Base-by-base conservation (phyloP, 53 echinoderm and acorn worm species). In the Holothuria leucospilota region DNA sequence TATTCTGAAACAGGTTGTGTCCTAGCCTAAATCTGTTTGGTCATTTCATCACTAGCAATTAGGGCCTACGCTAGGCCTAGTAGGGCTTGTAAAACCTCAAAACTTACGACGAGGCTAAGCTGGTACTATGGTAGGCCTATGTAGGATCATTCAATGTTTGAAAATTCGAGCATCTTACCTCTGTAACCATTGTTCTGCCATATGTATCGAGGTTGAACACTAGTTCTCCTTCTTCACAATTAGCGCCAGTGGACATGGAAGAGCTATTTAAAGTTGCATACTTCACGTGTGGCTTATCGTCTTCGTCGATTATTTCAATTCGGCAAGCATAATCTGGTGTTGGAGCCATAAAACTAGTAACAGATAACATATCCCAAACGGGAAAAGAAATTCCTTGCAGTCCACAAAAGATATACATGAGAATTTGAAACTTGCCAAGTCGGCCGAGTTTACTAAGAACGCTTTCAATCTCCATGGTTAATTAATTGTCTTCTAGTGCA, bases 341-440 rank as follows among this genome's bases (percentile, higher is more conserved):
- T 75, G 75, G 75, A 7, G 75, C 75, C 75, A 75, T 75, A 52
- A 75, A 75, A 75, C 75, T 75, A 12, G 75, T 75, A 18, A 62
- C 81, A 27, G 81, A 59, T 28, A 81, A 29, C 39, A 81, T 59
- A 81, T 81, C 62, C 81, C 81, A 81, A 34, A 81, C 62, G 53
- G 59, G 62, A 20, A 81, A 81, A 60, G 81, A 62, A 39, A 81
- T 60, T 81, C 81, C 81, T 39, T 61, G 62, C 60, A 81, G 34
- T 59, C 81, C 81, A 81, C 81, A 81, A 60, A 81, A 81, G 14
- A 81, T 34, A 29, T 81, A 81, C 61, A 81, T 81, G 53, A 81
- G 56, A 29, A 81, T 30, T 60, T 81, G 81, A 60, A 59, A 81
- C 39, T 62, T 59, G 59, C 81, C 81, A 13, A 59, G 39, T 62